Base-by-base conservation (phyloP, 2,888 invertebrate genomes). In the Nyleta sp. region DNA sequence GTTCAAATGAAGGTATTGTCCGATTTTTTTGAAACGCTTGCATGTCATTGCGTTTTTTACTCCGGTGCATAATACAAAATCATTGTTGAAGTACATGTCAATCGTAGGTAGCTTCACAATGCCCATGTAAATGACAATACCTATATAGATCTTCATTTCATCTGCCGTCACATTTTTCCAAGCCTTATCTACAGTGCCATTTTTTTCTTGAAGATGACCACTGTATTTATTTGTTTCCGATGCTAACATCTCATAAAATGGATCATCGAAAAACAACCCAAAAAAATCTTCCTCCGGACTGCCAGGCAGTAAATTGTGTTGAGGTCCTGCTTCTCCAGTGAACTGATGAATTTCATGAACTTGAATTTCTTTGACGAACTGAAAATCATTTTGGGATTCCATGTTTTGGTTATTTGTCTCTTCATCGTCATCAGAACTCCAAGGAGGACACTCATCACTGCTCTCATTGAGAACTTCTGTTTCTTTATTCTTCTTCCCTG, bases 81-180 rank as follows among this genome's bases (percentile, higher is more conserved):
- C 44, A 44, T 44, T 15, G 0, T 20, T 24, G 10, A 59, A 59
- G 18, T 59, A 59, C 59, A 59, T 59, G 5, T 42, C 18, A 13
- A 17, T 18, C 10, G 42, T 59, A 7, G 59, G 59, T 44, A 59
- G n/a, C n/a, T 59, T 24, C 5, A 59, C 59, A 4, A 59, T 59
- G 3, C 44, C 59, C 59, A 59, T 59, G 22, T 40, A 57, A 17
- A 40, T 22, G 0, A 48, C 8, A 20, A 65, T 28, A 15, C 20
- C 20, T 15, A 50, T 13, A 10, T 50, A 46, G 2, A 10, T 18
- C 46, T 62, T 62, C 46, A 60, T 60, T 46, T 60, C 46, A 13
- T 17, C 18, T 2, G n/a, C 18, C 13, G 11, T 44, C 2, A 60
- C 60, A 7, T 60, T 10, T 17, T 15, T 46, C 60, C 46, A 60